A percentile compares a stretch with the other conserved stretches of the same genome.
phyloP scores from a whole-genome alignment of 92 coral and sea anemone species.

The Porites lobata region DNA sequence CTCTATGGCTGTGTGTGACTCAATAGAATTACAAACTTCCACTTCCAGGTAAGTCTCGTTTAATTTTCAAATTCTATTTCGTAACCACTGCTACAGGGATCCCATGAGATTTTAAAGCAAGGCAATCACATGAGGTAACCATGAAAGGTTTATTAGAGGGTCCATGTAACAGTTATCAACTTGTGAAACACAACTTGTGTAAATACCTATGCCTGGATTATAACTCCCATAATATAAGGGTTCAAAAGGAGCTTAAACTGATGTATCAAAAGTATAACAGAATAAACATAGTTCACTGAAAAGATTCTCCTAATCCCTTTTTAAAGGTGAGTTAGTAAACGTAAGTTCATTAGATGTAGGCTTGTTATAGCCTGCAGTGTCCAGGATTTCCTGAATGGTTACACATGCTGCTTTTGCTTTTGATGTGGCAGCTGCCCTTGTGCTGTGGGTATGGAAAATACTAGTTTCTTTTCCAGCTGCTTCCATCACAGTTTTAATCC shows the following conservation, averaged over 20 bases:
- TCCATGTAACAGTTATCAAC: neutral
- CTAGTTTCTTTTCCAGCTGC: constrained; percentile 56
- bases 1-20: constrained; percentile 11
- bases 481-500: constrained; percentile 52
- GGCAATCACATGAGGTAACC: constrained; percentile 30
- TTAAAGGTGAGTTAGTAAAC: constrained; percentile 20
- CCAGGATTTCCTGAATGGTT: constrained; percentile 76
- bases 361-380: constrained; percentile 79
- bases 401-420: constrained; percentile 65
- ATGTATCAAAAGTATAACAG: neutral
- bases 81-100: constrained; percentile 63
- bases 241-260: neutral
- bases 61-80: constrained; percentile 40
- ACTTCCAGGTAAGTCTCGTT: neutral
- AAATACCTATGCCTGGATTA: no score
- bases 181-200: neutral
- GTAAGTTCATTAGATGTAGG: constrained; percentile 11
- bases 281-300: constrained; percentile 8
- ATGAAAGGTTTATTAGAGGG: neutral
- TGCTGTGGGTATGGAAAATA: constrained; percentile 73
- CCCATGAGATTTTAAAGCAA: constrained; percentile 46
- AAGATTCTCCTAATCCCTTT: neutral
- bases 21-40: constrained; percentile 1
- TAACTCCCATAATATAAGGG: neutral
- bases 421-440: constrained; percentile 80